These are phyloP conservation scores for Pachyrhynchus sulphureomaculatus DNA, from an alignment of 1,140 invertebrate genomes.

Conservation along the genomic window DNA sequence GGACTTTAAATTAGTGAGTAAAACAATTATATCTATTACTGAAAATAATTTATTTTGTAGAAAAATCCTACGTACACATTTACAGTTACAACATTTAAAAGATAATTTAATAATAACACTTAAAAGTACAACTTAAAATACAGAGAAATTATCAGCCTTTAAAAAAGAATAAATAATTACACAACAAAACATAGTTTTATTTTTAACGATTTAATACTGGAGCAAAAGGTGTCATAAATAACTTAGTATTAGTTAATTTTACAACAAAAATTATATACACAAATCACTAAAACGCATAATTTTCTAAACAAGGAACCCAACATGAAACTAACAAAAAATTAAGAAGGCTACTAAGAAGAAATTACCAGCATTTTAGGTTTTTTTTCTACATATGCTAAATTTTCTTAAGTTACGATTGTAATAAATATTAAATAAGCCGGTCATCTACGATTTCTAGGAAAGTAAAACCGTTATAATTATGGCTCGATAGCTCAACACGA, in stretches of 20 bases:
- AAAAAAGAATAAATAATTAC: constrained; percentile 21
- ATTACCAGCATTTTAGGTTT: no score
- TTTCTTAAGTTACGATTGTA: no score
- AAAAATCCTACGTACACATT: constrained; percentile 1
- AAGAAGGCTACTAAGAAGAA: no score
- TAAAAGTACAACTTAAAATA: background rate
- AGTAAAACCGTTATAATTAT: no score
- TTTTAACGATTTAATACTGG: constrained; percentile 19
- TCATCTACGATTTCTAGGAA: no score
- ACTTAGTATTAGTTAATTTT: background rate
- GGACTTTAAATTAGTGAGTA: no score
- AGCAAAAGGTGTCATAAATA: constrained; percentile 5
- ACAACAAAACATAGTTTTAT: constrained; percentile 2
- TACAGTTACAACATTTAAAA: constrained; percentile 15
- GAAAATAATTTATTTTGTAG: constrained; percentile 21
- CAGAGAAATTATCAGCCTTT: constrained; percentile 11
- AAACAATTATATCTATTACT: no score
- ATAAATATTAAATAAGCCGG: no score
- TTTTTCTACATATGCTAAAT: no score
- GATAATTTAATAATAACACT: constrained; percentile 6
- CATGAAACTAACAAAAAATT: background rate
- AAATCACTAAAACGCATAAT: background rate
- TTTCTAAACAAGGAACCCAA: constrained; percentile 3
- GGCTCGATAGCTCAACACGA: no score
- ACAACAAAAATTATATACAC: background rate